These are phyloP conservation scores for Ceratoteleas bidentatus DNA, from an alignment of 1,140 invertebrate species.

Conservation along the genomic window DNA sequence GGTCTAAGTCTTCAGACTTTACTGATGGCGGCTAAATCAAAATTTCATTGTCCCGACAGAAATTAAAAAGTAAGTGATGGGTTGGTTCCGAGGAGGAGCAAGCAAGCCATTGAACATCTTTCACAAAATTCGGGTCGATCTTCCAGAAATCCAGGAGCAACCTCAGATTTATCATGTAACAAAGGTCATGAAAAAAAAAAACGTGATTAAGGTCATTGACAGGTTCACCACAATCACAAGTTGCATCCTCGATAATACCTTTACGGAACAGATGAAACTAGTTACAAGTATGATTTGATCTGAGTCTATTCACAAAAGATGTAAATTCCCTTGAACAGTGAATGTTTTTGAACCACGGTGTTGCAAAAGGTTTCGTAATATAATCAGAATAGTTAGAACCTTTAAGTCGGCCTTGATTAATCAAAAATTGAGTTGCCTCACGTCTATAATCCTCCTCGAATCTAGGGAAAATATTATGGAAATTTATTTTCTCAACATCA, in stretches of 20 bases:
- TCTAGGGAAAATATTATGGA: no score
- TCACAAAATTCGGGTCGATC: no score
- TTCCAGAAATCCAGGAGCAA: background rate
- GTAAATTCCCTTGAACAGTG: background rate
- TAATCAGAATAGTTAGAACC: conserved; percentile 1
- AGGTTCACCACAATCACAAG: background rate
- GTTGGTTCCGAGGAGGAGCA: no score
- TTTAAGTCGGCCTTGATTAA: no score
- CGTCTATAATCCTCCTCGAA: no score
- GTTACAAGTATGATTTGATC: background rate
- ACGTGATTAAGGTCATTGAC: background rate
- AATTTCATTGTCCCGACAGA: no score
- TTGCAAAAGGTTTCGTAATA: background rate
- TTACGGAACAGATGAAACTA: background rate
- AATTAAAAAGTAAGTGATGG: no score
- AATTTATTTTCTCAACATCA: no score
- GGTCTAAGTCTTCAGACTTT: no score
- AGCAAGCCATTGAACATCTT: no score
- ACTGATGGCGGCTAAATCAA: no score
- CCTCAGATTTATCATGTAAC: background rate
- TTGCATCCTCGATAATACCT: background rate
- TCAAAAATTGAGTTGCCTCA: no score
- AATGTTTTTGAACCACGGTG: background rate
- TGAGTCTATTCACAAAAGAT: conserved; percentile 12
- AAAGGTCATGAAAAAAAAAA: background rate